Evolutionary conservation across 2,888 invertebrate genomes (phyloP).

Genomic region (Acholoe squamosa): DNA sequence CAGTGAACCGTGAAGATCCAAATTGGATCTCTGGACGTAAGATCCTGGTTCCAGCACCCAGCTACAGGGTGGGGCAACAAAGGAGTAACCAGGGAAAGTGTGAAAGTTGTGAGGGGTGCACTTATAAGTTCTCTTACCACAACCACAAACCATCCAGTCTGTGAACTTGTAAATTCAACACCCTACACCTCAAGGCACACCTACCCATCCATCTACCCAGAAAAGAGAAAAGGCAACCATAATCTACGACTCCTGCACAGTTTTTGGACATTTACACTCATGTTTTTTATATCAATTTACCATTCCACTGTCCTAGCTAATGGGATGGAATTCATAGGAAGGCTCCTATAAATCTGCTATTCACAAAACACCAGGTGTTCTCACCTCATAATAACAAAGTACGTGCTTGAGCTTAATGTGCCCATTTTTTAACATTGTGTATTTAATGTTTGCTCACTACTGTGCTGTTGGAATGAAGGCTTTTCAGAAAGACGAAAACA

Average conservation of each 20-base stretch:
- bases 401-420: too few species aligned
- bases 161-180: not conserved
- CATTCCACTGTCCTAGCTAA: not conserved
- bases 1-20: conserved; percentile 23
- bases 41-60: conserved; percentile 1
- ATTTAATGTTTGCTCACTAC: not conserved
- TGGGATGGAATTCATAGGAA: conserved; percentile 27
- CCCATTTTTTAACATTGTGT: not conserved
- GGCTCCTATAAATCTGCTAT: too few species aligned
- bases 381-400: too few species aligned
- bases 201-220: not conserved
- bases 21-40: conserved; percentile 21
- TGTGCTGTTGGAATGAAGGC: not conserved
- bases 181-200: not conserved
- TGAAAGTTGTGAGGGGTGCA: not conserved
- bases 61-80: not conserved
- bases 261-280: not conserved
- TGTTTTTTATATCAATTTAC: not conserved
- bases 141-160: not conserved
- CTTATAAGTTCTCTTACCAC: not conserved
- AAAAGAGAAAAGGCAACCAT: not conserved
- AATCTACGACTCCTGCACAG: not conserved
- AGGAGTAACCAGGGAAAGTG: conserved; percentile 17
- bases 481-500: conserved; percentile 33
- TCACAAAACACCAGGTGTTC: too few species aligned